Conservation (phyloP, 2,113 vertebrate genomes). For the Gobiocypris rarus region DNA sequence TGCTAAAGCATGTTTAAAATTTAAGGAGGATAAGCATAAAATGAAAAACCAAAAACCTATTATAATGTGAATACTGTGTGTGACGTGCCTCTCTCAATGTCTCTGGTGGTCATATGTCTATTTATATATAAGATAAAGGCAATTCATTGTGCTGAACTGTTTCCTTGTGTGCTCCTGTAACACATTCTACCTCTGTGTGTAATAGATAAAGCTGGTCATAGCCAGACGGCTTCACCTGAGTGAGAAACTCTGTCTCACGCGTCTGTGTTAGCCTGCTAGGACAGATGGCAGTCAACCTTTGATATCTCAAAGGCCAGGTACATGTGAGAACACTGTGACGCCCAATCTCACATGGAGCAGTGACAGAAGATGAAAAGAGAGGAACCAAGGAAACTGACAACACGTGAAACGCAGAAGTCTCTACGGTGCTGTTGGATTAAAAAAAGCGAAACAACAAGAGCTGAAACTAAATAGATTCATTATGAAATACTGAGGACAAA, state of each 20-base stretch:
- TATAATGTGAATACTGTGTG: background rate
- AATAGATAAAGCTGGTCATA: conserved; percentile 5
- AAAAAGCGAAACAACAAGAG: conserved; percentile 3
- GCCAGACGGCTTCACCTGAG: conserved; percentile 22
- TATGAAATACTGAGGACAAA: background rate
- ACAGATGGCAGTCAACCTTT: conserved; percentile 35
- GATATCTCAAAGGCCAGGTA: conserved; percentile 30
- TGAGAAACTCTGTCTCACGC: conserved; percentile 15
- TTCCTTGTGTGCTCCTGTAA: background rate
- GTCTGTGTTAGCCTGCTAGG: conserved; percentile 13
- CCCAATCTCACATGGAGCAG: conserved; percentile 18
- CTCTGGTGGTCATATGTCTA: background rate
- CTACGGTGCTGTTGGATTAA: background rate
- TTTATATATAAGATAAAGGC: conserved; percentile 50
- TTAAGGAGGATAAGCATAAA: background rate
- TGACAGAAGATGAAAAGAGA: conserved; percentile 28
- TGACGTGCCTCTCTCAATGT: background rate
- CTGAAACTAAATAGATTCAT: background rate
- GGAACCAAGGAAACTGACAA: conserved; percentile 7
- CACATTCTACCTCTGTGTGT: conserved; percentile 23
- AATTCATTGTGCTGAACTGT: conserved; percentile 47
- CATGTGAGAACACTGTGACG: background rate
- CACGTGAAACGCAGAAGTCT: background rate
- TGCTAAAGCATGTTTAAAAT: background rate
- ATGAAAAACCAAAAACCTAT: background rate